Evolutionary conservation across 2,888 invertebrate genomes (phyloP).

Genomic region (Himalopsyche anomala): DNA sequence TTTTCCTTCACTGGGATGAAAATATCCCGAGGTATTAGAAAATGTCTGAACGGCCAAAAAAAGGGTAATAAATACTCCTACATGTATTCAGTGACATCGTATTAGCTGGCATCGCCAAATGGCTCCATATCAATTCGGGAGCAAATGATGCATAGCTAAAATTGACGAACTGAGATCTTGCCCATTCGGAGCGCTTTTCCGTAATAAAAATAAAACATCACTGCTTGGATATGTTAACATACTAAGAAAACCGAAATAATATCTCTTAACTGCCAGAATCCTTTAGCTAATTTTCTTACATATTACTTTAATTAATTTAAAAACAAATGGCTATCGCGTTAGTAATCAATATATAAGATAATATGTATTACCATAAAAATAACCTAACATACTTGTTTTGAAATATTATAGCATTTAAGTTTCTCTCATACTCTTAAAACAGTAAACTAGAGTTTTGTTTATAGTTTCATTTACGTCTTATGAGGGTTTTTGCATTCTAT

Average conservation of each 20-base stretch:
- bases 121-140: constrained; percentile 60
- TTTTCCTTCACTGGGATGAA: neutral
- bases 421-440: no score
- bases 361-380: no score
- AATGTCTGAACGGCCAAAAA: constrained; percentile 1
- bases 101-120: constrained; percentile 44
- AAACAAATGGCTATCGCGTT: no score
- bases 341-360: no score
- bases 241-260: neutral
- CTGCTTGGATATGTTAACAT: neutral
- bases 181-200: neutral
- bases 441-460: no score
- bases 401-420: no score
- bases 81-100: constrained; percentile 39
- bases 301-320: no score
- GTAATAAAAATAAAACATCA: neutral
- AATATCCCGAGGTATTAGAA: neutral
- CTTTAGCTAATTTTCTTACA: no score
- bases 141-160: constrained; percentile 61
- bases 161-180: constrained; percentile 60
- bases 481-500: no score
- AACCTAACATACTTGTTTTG: no score
- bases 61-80: constrained; percentile 49
- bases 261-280: no score
- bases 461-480: no score